Evolutionary conservation across 2,888 invertebrate genomes (phyloP).

Genomic region (Drosophila borborema): DNA sequence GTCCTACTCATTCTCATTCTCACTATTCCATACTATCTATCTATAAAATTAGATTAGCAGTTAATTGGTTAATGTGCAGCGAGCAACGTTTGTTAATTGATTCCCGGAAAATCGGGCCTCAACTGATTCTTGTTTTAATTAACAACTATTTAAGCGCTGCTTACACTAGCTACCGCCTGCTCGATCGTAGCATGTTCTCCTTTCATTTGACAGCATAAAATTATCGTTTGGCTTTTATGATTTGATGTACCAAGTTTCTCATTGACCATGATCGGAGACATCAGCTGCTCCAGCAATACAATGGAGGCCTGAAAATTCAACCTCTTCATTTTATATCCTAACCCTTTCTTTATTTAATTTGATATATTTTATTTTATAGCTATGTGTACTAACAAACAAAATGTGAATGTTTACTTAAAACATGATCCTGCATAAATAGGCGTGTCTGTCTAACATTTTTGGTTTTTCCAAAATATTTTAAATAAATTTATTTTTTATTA

Average conservation of each 20-base stretch:
- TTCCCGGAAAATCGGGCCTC: conserved; percentile 61
- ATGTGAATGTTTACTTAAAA: no score
- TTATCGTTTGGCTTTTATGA: conserved; percentile 63
- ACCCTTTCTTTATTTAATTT: neutral
- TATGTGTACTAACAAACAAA: no score
- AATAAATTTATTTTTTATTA: no score
- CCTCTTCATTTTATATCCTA: neutral
- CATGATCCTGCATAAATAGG: no score
- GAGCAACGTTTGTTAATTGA: conserved; percentile 81
- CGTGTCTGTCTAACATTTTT: no score
- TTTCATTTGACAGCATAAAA: conserved; percentile 70
- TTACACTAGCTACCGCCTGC: conserved; percentile 38
- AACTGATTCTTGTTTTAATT: conserved; percentile 72
- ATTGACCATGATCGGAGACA: conserved; percentile 19
- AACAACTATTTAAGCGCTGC: conserved; percentile 71
- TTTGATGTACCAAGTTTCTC: conserved; percentile 51
- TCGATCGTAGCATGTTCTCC: conserved; percentile 56
- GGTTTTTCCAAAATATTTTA: no score
- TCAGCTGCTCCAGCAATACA: conserved; percentile 3
- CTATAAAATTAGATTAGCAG: conserved; percentile 82
- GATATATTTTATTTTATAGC: neutral
- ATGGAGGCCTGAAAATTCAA: neutral
- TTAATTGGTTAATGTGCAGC: conserved; percentile 81
- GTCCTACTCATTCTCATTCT: conserved; percentile 9
- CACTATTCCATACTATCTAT: conserved; percentile 44